A percentile compares a stretch with the other conserved stretches of the same genome.
phyloP scores from a whole-genome alignment of 2,888 invertebrate genomes.

The Aphrophora alni region DNA sequence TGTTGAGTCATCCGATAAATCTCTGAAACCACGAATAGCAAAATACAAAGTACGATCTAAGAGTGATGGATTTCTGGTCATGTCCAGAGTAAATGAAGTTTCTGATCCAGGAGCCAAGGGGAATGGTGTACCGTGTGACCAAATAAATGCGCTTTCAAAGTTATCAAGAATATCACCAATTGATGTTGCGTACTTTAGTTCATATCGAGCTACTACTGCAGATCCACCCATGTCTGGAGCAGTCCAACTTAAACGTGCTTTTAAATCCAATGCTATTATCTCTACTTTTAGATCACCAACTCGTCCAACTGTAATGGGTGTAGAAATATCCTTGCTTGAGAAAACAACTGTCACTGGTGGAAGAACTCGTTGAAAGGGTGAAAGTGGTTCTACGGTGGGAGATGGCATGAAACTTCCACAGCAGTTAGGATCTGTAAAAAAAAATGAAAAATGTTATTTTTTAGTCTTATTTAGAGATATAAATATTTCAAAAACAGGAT shows the following conservation, averaged over 20 bases:
- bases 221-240: conserved; percentile 65
- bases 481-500: too few relatives aligned
- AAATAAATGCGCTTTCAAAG: conserved; percentile 55
- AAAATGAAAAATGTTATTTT: too few relatives aligned
- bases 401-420: conserved; percentile 63
- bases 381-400: conserved; percentile 59
- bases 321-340: conserved; percentile 56
- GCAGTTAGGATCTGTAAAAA: conserved; percentile 58
- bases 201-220: conserved; percentile 62
- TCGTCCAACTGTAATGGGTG: conserved; percentile 56
- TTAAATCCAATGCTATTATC: conserved; percentile 59
- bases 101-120: conserved; percentile 62
- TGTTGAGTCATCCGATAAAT: conserved; percentile 55
- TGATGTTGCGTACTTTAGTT: conserved; percentile 60
- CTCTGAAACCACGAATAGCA: conserved; percentile 61
- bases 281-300: conserved; percentile 64
- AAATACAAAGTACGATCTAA: conserved; percentile 62
- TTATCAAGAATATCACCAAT: conserved; percentile 52
- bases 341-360: conserved; percentile 60
- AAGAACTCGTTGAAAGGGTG: conserved; percentile 62
- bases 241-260: conserved; percentile 64
- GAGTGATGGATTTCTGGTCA: conserved; percentile 59
- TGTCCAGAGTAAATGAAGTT: conserved; percentile 60
- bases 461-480: too few relatives aligned
- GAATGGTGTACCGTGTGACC: conserved; percentile 59